These are phyloP conservation scores for Drosophila malerkotliana DNA, from an alignment of 1,140 invertebrate genomes.

Conservation along the genomic window DNA sequence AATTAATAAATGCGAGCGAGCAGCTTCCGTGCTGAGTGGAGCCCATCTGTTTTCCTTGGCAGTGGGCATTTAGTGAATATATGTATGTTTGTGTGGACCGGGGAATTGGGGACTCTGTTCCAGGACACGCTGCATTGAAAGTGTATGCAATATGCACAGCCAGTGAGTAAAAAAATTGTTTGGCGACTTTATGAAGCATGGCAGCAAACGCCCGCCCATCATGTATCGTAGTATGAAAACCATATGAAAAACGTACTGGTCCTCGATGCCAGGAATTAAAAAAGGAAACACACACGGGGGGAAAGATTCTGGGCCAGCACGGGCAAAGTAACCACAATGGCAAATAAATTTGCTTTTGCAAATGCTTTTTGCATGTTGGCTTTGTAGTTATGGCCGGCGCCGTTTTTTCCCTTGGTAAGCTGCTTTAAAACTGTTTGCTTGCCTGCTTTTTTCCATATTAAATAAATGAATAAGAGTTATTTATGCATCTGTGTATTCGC, in stretches of 20 bases:
- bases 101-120: background rate
- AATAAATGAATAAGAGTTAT: conserved; percentile 50
- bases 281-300: conserved; percentile 15
- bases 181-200: conserved; percentile 75
- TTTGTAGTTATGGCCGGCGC: conserved; percentile 9
- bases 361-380: conserved; percentile 8
- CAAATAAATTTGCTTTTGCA: conserved; percentile 81
- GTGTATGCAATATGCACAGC: conserved; percentile 1
- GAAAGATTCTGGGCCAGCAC: conserved; percentile 30
- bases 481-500: conserved; percentile 38
- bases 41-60: conserved; percentile 58
- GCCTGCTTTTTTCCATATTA: conserved; percentile 33
- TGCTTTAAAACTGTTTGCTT: conserved; percentile 46
- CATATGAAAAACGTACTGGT: conserved; percentile 65
- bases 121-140: conserved; percentile 24
- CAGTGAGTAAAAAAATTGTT: conserved; percentile 40
- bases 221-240: conserved; percentile 35
- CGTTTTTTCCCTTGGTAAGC: conserved; percentile 33
- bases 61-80: conserved; percentile 63
- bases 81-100: conserved; percentile 32
- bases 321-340: conserved; percentile 73
- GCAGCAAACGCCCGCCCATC: conserved; percentile 9
- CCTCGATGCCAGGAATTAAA: conserved; percentile 17
- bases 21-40: conserved; percentile 36
- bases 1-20: conserved; percentile 74